Percentiles rank a stretch among this genome's conserved stretches.
These are phyloP conservation scores for Eristalis intricaria DNA, from an alignment of 2,888 invertebrate species.

Conservation along the genomic window DNA sequence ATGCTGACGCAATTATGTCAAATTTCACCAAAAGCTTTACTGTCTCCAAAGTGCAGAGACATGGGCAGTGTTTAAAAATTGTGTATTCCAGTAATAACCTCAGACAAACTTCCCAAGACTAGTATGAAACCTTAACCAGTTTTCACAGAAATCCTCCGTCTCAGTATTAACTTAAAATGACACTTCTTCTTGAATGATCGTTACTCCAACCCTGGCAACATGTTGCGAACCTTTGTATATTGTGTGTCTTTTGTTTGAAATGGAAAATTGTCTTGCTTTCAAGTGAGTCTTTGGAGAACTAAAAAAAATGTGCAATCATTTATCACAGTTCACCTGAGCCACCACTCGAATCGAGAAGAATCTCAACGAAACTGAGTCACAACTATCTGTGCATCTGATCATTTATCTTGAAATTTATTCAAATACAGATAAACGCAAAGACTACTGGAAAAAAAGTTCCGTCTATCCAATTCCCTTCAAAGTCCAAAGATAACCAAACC, in stretches of 20 bases:
- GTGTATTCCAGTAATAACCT: too few relatives aligned
- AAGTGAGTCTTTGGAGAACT: not conserved
- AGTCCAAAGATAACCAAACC: slow-evolving; percentile 15
- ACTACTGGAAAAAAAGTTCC: slow-evolving; percentile 17
- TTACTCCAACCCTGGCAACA: not conserved
- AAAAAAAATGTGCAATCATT: not conserved
- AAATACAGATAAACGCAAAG: slow-evolving; percentile 57
- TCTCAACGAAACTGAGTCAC: slow-evolving; percentile 32
- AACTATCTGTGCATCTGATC: slow-evolving; percentile 33
- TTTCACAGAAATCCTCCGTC: too few relatives aligned
- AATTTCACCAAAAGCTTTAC: too few relatives aligned
- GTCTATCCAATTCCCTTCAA: not conserved
- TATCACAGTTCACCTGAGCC: slow-evolving; percentile 12
- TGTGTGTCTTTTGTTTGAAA: too few relatives aligned
- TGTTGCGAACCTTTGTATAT: not conserved
- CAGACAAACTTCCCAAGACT: too few relatives aligned
- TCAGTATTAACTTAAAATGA: too few relatives aligned
- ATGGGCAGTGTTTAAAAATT: too few relatives aligned
- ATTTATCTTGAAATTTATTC: slow-evolving; percentile 24
- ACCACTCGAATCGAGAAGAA: slow-evolving; percentile 23
- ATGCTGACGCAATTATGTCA: too few relatives aligned
- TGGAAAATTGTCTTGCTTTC: too few relatives aligned
- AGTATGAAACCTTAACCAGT: too few relatives aligned
- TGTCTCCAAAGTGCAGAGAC: too few relatives aligned
- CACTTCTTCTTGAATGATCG: too few relatives aligned